These are phyloP conservation scores for Oreocharis arfaki DNA, from an alignment of 2,113 vertebrate genomes.

Conservation along the genomic window DNA sequence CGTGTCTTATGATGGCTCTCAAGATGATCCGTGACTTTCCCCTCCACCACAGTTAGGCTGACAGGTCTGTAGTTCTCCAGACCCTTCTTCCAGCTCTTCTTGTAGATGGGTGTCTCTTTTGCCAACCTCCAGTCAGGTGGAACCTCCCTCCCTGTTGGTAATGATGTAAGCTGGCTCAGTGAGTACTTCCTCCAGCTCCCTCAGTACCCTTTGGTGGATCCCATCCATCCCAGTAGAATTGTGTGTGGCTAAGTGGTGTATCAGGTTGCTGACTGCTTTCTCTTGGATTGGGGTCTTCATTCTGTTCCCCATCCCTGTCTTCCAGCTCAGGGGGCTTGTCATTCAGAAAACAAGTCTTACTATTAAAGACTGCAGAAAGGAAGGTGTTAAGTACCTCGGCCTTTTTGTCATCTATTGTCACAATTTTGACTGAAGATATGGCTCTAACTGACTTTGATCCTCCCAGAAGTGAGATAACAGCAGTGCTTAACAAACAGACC, in stretches of 20 bases:
- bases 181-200: background rate
- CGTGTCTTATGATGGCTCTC: rapidly evolving
- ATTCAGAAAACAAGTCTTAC: background rate
- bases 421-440: background rate
- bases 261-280: background rate
- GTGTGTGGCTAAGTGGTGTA: background rate
- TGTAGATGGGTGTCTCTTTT: background rate
- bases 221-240: background rate
- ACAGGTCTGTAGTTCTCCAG: background rate
- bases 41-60: background rate
- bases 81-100: background rate
- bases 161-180: background rate
- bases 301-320: background rate
- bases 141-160: background rate
- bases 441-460: background rate
- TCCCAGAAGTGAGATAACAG: background rate
- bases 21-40: background rate
- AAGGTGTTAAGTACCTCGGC: background rate
- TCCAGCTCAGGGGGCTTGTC: background rate
- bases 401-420: background rate
- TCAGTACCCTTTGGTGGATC: background rate
- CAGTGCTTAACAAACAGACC: background rate
- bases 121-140: background rate
- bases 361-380: background rate
- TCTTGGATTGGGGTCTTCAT: background rate